Evolutionary conservation across 2,113 vertebrate genomes (phyloP), one percentile per base, ranked within the genome.

Genomic region (Larimichthys polyactis): DNA sequence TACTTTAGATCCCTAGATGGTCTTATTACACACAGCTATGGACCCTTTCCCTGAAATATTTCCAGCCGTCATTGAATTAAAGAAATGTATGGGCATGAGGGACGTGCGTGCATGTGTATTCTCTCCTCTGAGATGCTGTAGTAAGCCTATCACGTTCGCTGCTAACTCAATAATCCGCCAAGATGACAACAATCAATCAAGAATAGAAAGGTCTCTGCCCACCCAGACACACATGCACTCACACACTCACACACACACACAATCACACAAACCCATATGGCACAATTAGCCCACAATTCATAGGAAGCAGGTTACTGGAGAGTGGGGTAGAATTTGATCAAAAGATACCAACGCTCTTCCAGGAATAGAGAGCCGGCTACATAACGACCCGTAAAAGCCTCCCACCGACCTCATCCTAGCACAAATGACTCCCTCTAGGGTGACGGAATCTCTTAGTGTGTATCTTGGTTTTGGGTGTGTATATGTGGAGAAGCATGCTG

Each of bases 301-400:
- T 89, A 79, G 88, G 89, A 85, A 90, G 92, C 70, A 46, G 83
- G 32, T 85, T 89, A 86, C 87, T 82, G 88, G 81, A 91, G 91
- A 94, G 92, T 94, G 90, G 90, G 80, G 84, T 63, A 85, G 85
- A 94, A 94, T 94, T 93, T 81, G 92, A 93, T 94, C 90, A 93
- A 88, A 78, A 90, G 90, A 91, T 90, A 92, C 80, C 85, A 79
- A 81, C 55, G 84, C 87, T 90, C 69, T 93, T 92, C 92, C 92
- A 92, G 92, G 87, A 94, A 93, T 19, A 82, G 82, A 20, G 86
- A 85, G 80, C 75, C 67, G 63, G 77, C 85, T 91, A 57, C 82
- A 84, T 79, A 90, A 83, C 83, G 67, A 82, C 72, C 85, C 54
- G 77, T 93, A 92, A 94, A 93, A 93, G 92, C 91, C 84, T 93